Evolutionary conservation across 2,113 vertebrate species (phyloP).

Genomic region (Psephotus haematonotus): DNA sequence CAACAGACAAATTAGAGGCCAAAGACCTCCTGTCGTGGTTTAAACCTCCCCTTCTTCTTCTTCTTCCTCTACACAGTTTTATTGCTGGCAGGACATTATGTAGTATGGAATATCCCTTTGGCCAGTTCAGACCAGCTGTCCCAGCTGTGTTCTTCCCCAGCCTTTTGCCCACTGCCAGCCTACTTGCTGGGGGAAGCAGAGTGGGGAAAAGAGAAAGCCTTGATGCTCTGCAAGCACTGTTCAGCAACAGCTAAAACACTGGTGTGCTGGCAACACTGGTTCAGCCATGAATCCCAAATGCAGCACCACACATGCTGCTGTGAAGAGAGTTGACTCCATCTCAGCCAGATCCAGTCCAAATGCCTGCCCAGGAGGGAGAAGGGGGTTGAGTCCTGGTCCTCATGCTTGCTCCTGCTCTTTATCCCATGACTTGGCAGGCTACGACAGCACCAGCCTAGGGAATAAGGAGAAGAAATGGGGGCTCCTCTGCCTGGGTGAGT

Average conservation of each 20-base stretch:
- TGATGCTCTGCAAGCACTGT: background rate
- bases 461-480: background rate
- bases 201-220: background rate
- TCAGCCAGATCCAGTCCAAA: background rate
- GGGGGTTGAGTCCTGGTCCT: accelerated
- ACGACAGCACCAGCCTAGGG: background rate
- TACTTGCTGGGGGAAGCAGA: background rate
- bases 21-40: background rate
- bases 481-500: background rate
- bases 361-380: background rate
- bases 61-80: background rate
- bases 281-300: background rate
- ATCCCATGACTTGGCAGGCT: background rate
- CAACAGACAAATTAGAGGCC: background rate
- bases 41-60: background rate
- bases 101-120: background rate
- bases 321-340: background rate
- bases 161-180: background rate
- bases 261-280: background rate
- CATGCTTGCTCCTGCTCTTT: background rate
- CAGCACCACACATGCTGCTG: background rate
- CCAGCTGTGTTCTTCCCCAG: background rate
- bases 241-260: background rate
- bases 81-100: background rate
- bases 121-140: background rate